A percentile compares a stretch with the other conserved stretches of the same genome.
These are phyloP conservation scores for Xiphophorus hellerii DNA, from an alignment of 2,113 vertebrate genomes.

Conservation along the genomic window DNA sequence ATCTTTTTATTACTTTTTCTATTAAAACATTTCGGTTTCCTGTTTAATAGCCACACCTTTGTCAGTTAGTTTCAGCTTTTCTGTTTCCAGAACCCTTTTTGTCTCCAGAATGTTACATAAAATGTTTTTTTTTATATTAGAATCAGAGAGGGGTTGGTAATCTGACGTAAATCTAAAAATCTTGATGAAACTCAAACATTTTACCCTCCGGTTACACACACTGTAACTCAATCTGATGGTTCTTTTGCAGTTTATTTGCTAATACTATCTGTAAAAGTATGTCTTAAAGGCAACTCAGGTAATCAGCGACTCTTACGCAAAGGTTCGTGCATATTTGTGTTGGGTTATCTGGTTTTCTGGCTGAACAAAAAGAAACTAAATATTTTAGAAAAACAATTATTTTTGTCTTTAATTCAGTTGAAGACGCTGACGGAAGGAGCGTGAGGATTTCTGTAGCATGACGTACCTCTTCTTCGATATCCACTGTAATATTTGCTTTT, in stretches of 20 bases:
- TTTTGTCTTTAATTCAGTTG: slow-evolving; percentile 15
- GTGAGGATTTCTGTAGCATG: slow-evolving; percentile 23
- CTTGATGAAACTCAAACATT: not conserved
- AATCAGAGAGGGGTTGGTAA: not conserved
- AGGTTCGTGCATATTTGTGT: slow-evolving; percentile 25
- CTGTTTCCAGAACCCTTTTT: slow-evolving; percentile 21
- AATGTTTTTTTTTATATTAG: too few relatives aligned
- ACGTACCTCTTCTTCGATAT: slow-evolving; percentile 6
- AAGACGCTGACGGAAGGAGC: slow-evolving; percentile 12
- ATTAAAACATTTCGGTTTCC: not conserved
- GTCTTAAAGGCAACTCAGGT: slow-evolving; percentile 73
- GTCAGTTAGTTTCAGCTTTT: not conserved
- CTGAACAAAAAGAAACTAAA: too few relatives aligned
- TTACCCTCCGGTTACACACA: slow-evolving; percentile 30
- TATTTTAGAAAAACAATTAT: not conserved
- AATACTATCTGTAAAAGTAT: slow-evolving; percentile 61
- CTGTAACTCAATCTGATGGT: slow-evolving; percentile 47
- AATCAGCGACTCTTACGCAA: slow-evolving; percentile 58
- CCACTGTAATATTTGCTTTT: not conserved
- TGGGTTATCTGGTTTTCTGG: slow-evolving; percentile 17
- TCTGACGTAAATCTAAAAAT: not conserved
- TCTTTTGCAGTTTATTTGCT: slow-evolving; percentile 60
- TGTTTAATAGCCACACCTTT: not conserved
- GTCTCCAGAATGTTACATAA: not conserved
- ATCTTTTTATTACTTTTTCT: not conserved